These are phyloP conservation scores for Drosophila arawakana DNA, from an alignment of 1,140 invertebrate species.

Conservation along the genomic window DNA sequence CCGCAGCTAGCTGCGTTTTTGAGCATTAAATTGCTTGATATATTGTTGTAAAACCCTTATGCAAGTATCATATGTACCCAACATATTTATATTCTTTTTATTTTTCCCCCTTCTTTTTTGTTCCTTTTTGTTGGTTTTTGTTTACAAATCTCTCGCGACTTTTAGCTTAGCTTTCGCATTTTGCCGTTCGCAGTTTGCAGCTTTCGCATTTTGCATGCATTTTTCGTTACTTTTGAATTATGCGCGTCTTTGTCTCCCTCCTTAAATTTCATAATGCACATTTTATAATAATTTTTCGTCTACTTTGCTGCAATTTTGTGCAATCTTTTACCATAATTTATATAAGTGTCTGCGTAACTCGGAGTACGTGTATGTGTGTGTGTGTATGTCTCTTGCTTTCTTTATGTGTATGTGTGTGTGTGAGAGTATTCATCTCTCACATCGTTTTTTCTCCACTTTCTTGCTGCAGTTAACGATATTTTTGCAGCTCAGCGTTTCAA, in stretches of 20 bases:
- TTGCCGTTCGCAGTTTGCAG: constrained; percentile 26
- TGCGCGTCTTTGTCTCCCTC: constrained; percentile 77
- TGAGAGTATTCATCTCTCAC: constrained; percentile 26
- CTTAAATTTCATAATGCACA: constrained; percentile 83
- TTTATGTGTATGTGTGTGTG: neutral
- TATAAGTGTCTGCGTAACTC: constrained; percentile 37
- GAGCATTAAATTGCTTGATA: constrained; percentile 81
- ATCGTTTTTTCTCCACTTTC: constrained; percentile 51
- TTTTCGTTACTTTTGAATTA: constrained; percentile 56
- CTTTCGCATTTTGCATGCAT: constrained; percentile 29
- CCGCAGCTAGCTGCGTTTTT: constrained; percentile 66
- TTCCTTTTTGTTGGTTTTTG: constrained; percentile 21
- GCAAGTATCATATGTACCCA: constrained; percentile 13
- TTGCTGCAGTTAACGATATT: constrained; percentile 63
- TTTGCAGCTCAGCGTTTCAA: constrained; percentile 56
- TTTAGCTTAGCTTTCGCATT: constrained; percentile 43
- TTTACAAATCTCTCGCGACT: constrained; percentile 37
- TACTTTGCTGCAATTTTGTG: constrained; percentile 80
- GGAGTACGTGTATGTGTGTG: constrained; percentile 23
- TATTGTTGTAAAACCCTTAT: constrained; percentile 50
- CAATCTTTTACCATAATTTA: constrained; percentile 79
- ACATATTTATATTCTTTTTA: constrained; percentile 17
- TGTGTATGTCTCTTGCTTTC: neutral
- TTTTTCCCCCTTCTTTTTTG: too few relatives aligned
- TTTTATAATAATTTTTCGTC: constrained; percentile 83